These are phyloP conservation scores for Dipodomys ordii DNA, from an alignment of 2,113 vertebrate genomes.

Conservation along the genomic window DNA sequence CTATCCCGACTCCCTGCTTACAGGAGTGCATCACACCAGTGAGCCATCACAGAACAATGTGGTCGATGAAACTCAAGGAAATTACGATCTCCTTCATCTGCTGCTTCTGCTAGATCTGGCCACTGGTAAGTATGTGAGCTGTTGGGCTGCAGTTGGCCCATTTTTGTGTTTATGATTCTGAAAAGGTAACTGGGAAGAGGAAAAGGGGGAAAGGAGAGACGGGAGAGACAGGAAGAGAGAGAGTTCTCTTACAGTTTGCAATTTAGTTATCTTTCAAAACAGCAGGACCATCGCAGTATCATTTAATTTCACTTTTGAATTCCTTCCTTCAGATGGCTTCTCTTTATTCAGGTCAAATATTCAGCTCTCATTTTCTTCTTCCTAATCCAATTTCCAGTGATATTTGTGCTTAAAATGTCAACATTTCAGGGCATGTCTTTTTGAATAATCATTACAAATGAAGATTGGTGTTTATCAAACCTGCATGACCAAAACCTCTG, in stretches of 20 bases:
- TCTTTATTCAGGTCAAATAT: background rate
- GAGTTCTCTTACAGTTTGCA: background rate
- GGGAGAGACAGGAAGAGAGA: too few species aligned
- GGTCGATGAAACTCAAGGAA: too few species aligned
- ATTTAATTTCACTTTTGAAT: background rate
- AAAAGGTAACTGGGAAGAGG: background rate
- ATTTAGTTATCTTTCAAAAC: conserved; percentile 14
- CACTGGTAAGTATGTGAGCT: background rate
- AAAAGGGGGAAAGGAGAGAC: too few species aligned
- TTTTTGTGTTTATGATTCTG: background rate
- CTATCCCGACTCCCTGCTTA: background rate
- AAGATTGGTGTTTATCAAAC: background rate
- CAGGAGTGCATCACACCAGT: too few species aligned
- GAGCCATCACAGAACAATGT: too few species aligned
- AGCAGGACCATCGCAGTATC: too few species aligned
- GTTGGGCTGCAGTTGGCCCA: background rate
- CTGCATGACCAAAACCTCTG: background rate
- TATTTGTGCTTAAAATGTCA: background rate
- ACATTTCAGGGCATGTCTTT: background rate
- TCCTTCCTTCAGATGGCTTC: background rate
- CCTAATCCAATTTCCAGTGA: background rate
- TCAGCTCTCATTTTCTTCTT: background rate
- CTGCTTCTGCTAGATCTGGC: too few species aligned
- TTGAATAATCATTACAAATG: background rate
- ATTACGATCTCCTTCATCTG: too few species aligned